Base-by-base conservation (phyloP, 2,888 invertebrate species). In the Amphipoea oculea region DNA sequence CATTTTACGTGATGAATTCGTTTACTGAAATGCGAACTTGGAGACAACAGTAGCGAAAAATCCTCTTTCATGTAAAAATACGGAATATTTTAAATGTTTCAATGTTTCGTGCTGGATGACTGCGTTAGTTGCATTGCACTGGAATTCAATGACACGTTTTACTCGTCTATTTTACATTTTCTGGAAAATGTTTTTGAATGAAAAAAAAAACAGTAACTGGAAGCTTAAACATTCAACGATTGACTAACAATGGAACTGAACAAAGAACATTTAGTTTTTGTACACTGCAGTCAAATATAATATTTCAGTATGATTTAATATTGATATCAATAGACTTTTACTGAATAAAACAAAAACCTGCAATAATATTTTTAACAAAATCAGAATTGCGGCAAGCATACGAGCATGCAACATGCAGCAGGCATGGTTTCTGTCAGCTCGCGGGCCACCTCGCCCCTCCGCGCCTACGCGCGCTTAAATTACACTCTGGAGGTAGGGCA, bases 71-170 rank as follows among this genome's bases (percentile, higher is more conserved):
- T 23, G 57, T 83, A 84, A 68, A 81, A 68, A 69, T 65, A 40
- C 40, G 48, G 54, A 68, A 84, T 45, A 57, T 78, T 83, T 83
- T 48, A 78, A 78, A 66, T 40, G 63, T 72, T 83, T 62, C 67
- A 78, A 78, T 78, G 78, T 78, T 83, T 65, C 63, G 14, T 17
- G 29, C 29, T 62, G 67, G 54, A 68, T 71, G 67, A 54, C 83
- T 77, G 70, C 71, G 68, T 29, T 73, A n/a, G 36, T 54, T 70
- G 83, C 70, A 63, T 70, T 51, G 79, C 68, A 20, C 68, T 72
- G 71, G 48, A 42, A 79, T 69, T 51, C 57, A 79, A 79, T 79
- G 72, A 79, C 84, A 73, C 57, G 71, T 42, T 69, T 69, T 84
- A 23, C 68, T 78, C 51, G 14, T 79, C 68, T 79, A 45, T 72